Conservation (phyloP, 2,888 invertebrate genomes). For the Cheilosia grossa region DNA sequence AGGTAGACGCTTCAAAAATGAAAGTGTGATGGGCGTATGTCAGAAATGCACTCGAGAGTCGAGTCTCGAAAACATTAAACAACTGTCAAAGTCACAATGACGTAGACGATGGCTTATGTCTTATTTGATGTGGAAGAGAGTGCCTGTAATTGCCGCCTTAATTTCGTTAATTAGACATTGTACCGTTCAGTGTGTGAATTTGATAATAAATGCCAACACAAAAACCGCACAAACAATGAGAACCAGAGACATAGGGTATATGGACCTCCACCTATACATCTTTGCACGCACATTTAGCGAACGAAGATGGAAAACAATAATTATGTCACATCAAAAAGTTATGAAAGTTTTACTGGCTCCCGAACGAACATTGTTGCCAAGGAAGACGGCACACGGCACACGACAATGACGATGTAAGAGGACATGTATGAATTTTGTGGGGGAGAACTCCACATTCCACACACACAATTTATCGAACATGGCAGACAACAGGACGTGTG, state of each 20-base stretch:
- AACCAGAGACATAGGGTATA: conserved; percentile 7
- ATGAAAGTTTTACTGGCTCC: conserved; percentile 72
- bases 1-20: background rate
- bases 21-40: background rate
- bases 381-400: background rate
- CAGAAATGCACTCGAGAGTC: conserved; percentile 34
- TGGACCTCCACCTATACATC: background rate
- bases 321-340: conserved; percentile 73
- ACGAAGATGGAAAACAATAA: conserved; percentile 69
- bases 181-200: conserved; percentile 21
- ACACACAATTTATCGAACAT: conserved; percentile 3
- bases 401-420: background rate
- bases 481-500: conserved; percentile 10
- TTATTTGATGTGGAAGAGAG: conserved; percentile 35
- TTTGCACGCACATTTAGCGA: background rate
- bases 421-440: background rate
- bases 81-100: background rate
- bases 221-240: conserved; percentile 50
- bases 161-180: conserved; percentile 61
- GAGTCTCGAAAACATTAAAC: conserved; percentile 30
- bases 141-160: conserved; percentile 55
- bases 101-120: conserved; percentile 8
- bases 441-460: background rate
- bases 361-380: conserved; percentile 62
- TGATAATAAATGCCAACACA: conserved; percentile 30